Percentiles rank a stretch among this genome's conserved stretches.
These are phyloP conservation scores for Lipotes vexillifer DNA, from an alignment of 2,113 vertebrate species.

Conservation along the genomic window DNA sequence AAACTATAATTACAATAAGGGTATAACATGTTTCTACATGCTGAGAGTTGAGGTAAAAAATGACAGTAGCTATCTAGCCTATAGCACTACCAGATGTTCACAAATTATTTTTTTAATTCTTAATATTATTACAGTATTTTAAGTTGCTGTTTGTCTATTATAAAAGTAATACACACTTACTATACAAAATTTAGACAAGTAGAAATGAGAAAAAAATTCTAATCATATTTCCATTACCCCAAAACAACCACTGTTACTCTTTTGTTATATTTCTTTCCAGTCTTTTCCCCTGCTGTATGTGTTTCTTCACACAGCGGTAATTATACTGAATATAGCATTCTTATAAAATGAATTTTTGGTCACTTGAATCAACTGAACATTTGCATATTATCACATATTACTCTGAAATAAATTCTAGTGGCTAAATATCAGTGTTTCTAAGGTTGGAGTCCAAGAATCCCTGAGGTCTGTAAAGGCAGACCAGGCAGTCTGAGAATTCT, in stretches of 20 bases:
- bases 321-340: slow-evolving; percentile 25
- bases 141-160: slow-evolving; percentile 42
- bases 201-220: slow-evolving; percentile 33
- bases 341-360: slow-evolving; percentile 5
- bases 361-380: neutral
- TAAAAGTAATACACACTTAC: slow-evolving; percentile 72
- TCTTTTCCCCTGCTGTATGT: slow-evolving; percentile 50
- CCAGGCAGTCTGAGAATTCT: neutral
- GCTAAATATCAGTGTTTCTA: neutral
- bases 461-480: neutral
- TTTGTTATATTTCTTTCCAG: slow-evolving; percentile 69
- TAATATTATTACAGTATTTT: neutral
- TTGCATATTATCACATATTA: neutral
- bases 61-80: neutral
- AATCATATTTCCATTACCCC: neutral
- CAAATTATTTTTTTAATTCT: neutral
- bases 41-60: neutral
- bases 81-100: neutral
- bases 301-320: slow-evolving; percentile 18
- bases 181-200: slow-evolving; percentile 38
- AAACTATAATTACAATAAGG: neutral
- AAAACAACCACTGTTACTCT: slow-evolving; percentile 41
- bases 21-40: neutral
- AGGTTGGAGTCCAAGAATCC: neutral
- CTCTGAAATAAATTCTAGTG: neutral